Evolutionary conservation across 1,140 invertebrate genomes (phyloP).

Genomic region (Orussus abietinus): DNA sequence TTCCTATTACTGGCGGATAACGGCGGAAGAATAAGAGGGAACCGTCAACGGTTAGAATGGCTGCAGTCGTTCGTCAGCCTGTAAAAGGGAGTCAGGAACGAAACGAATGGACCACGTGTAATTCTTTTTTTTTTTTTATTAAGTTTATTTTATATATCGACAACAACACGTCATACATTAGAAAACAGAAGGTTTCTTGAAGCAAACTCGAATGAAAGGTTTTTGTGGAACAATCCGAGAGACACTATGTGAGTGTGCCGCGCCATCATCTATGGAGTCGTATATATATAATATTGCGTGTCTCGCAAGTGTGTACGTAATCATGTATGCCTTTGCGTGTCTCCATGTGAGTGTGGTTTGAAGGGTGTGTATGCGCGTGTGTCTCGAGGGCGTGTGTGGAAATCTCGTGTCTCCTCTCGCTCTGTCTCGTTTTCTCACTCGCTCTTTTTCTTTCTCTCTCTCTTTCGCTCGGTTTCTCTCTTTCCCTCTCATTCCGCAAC

Average conservation of each 20-base stretch:
- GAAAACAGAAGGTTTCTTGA: slow-evolving; percentile 58
- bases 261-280: slow-evolving; percentile 57
- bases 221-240: slow-evolving; percentile 57
- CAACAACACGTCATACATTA: slow-evolving; percentile 58
- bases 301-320: slow-evolving; percentile 41
- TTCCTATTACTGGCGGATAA: too few species aligned
- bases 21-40: too few species aligned
- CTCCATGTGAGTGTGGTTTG: slow-evolving; percentile 26
- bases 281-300: slow-evolving; percentile 55
- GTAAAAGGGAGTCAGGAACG: too few species aligned
- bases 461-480: slow-evolving; percentile 20
- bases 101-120: too few species aligned
- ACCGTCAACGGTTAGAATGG: too few species aligned
- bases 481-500: slow-evolving; percentile 19
- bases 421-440: slow-evolving; percentile 24
- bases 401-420: slow-evolving; percentile 43
- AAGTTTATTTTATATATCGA: slow-evolving; percentile 58
- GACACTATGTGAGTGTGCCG: slow-evolving; percentile 56
- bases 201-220: slow-evolving; percentile 58
- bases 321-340: slow-evolving; percentile 19
- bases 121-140: slow-evolving; percentile 55
- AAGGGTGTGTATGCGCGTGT: slow-evolving; percentile 29
- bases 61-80: too few species aligned
- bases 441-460: slow-evolving; percentile 18
- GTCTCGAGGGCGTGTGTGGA: slow-evolving; percentile 38